These are phyloP conservation scores for Gambusia holbrooki DNA, from an alignment of 2,113 vertebrate genomes.

Conservation along the genomic window DNA sequence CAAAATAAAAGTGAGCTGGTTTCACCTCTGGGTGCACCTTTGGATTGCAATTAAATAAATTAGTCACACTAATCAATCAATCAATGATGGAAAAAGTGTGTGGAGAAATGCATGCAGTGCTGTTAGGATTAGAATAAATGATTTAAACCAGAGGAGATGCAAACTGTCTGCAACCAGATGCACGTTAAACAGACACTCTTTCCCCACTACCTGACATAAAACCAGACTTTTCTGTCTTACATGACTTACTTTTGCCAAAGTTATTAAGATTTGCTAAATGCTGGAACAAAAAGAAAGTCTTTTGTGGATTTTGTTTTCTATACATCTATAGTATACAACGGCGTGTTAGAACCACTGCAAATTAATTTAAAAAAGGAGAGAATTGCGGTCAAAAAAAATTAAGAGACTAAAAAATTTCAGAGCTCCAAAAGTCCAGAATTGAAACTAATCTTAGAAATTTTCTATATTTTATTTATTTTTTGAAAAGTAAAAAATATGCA, in stretches of 20 bases:
- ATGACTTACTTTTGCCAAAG: background rate
- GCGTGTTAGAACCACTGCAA: no score
- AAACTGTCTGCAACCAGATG: background rate
- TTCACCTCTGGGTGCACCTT: slow-evolving; percentile 1
- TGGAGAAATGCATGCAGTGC: background rate
- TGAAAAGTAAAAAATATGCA: no score
- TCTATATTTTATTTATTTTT: no score
- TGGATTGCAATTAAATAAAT: background rate
- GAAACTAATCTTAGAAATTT: no score
- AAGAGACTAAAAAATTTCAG: no score
- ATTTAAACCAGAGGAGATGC: no score
- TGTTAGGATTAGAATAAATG: background rate
- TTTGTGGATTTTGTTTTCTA: no score
- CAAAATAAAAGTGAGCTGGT: slow-evolving; percentile 36
- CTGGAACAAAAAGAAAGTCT: no score
- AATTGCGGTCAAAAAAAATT: no score
- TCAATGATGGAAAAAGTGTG: background rate
- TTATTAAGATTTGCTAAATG: background rate
- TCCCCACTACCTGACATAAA: background rate
- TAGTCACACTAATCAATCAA: background rate
- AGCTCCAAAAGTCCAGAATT: no score
- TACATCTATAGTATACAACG: no score
- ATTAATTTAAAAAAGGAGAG: no score
- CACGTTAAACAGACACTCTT: background rate
- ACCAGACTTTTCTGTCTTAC: background rate